Percentiles rank a stretch among this genome's conserved stretches.
phyloP scores from a whole-genome alignment of 2,888 invertebrate species.

The Polydesmus complanatus region DNA sequence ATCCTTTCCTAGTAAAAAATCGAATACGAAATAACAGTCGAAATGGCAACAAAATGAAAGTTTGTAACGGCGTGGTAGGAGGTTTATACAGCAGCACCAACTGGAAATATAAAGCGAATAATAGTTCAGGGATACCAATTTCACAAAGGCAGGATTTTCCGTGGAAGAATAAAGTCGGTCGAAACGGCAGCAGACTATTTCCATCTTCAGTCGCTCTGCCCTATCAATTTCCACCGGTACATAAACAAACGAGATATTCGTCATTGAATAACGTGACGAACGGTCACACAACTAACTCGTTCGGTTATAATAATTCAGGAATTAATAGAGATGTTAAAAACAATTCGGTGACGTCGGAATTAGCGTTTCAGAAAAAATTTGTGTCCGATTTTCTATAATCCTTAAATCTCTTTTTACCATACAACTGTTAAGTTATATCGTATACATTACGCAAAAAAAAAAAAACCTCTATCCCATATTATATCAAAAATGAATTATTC shows the following conservation, averaged over 20 bases:
- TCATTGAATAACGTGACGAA: not conserved
- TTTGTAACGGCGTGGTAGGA: not conserved
- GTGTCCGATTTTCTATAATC: constrained; percentile 13
- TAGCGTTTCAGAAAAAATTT: constrained; percentile 12
- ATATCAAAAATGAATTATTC: too few relatives aligned
- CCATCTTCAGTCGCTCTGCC: not conserved
- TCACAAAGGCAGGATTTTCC: constrained; percentile 13
- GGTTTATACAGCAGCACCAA: not conserved
- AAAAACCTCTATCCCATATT: too few relatives aligned
- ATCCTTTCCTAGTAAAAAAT: not conserved
- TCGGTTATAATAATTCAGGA: not conserved
- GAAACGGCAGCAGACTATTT: not conserved
- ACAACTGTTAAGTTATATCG: too few relatives aligned
- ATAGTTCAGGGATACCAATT: not conserved
- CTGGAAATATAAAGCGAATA: constrained; percentile 7
- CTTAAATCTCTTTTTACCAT: too few relatives aligned
- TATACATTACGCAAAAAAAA: too few relatives aligned
- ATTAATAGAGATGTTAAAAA: not conserved
- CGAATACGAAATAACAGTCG: not conserved
- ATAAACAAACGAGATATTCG: not conserved
- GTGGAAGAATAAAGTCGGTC: not conserved
- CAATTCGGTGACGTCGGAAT: not conserved
- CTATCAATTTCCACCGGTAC: not conserved
- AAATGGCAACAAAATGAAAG: not conserved
- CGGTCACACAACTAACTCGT: not conserved